These are phyloP conservation scores for Siderastrea radians DNA, from an alignment of 92 coral and sea anemone species.

Conservation along the genomic window DNA sequence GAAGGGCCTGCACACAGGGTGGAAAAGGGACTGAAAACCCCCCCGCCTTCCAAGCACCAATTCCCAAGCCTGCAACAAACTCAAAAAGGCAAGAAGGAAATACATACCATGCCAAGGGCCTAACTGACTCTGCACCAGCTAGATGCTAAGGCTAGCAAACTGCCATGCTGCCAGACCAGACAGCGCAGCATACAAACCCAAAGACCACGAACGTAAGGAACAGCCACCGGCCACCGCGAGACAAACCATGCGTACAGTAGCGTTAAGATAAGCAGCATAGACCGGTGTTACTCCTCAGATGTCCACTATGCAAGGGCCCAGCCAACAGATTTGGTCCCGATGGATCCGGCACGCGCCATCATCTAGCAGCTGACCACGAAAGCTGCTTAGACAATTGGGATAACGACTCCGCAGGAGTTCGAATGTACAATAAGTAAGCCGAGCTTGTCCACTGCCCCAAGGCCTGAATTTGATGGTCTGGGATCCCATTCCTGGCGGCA, in stretches of 20 bases:
- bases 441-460: constrained; percentile 31
- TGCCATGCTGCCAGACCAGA: too few relatives aligned
- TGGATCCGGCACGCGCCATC: background rate
- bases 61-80: too few relatives aligned
- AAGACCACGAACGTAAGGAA: background rate
- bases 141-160: too few relatives aligned
- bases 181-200: background rate
- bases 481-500: constrained; percentile 25
- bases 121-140: too few relatives aligned
- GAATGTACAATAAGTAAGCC: constrained; percentile 27
- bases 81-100: too few relatives aligned
- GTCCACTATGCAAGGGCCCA: background rate
- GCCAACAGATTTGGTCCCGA: background rate
- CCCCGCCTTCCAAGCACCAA: too few relatives aligned
- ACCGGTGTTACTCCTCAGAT: background rate
- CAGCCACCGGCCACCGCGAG: background rate
- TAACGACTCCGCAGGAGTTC: constrained; percentile 4
- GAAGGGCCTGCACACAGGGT: background rate
- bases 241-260: background rate
- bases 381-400: background rate
- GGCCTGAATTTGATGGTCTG: constrained; percentile 18
- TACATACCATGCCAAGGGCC: too few relatives aligned
- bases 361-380: background rate
- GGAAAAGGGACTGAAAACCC: too few relatives aligned
- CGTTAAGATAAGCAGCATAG: background rate